These are phyloP conservation scores for Oryzias sinensis DNA, from an alignment of 2,797 vertebrate species.

Conservation along the genomic window DNA sequence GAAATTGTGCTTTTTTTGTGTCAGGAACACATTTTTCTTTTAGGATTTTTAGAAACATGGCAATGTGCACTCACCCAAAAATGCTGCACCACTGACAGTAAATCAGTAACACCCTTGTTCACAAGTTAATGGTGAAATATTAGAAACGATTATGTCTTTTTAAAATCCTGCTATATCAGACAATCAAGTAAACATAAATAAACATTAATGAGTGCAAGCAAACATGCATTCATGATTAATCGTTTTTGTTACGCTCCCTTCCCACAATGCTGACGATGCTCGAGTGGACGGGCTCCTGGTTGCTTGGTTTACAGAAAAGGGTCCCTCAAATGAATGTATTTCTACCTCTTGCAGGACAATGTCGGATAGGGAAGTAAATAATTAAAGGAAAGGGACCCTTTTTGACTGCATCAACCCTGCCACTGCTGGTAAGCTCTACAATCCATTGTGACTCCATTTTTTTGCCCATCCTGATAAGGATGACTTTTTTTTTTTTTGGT, in stretches of 20 bases:
- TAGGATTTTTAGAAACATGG: constrained; percentile 19
- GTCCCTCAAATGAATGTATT: constrained; percentile 86
- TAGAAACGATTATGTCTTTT: too few species aligned
- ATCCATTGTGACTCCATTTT: constrained; percentile 82
- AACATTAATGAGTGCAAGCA: constrained; percentile 17
- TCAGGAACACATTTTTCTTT: constrained; percentile 10
- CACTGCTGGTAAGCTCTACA: constrained; percentile 88
- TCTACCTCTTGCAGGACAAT: constrained; percentile 87
- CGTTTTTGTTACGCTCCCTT: constrained; percentile 58
- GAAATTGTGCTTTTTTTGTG: constrained; percentile 15
- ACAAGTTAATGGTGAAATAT: constrained; percentile 31
- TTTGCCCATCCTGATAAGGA: constrained; percentile 66
- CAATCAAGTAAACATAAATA: constrained; percentile 10
- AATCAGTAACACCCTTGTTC: constrained; percentile 53
- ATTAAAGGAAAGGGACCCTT: constrained; percentile 88
- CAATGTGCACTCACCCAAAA: constrained; percentile 34
- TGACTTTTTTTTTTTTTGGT: constrained; percentile 39
- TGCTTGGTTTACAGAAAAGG: constrained; percentile 81
- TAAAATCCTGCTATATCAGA: too few species aligned
- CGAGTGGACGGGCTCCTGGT: constrained; percentile 77
- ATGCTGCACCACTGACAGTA: constrained; percentile 32
- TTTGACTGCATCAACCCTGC: constrained; percentile 87
- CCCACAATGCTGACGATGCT: constrained; percentile 79
- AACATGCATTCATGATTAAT: constrained; percentile 54
- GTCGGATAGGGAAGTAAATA: constrained; percentile 89